Evolutionary conservation across 2,113 vertebrate species (phyloP).

Genomic region (Edolisoma coerulescens): DNA sequence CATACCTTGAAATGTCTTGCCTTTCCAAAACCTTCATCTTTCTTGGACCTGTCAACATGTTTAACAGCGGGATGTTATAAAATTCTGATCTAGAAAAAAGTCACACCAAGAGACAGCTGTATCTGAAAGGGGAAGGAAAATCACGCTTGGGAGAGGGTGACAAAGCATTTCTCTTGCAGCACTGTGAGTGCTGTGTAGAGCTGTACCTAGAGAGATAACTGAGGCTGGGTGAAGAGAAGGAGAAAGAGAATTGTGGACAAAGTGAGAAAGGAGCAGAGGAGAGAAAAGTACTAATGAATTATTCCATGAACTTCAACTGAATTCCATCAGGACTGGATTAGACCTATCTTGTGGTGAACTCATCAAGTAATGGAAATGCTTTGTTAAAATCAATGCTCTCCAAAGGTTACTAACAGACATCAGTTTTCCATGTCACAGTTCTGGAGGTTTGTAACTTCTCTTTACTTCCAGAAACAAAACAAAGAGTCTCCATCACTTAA

Average conservation of each 20-base stretch:
- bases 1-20: neutral
- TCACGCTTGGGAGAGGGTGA: neutral
- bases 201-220: neutral
- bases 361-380: neutral
- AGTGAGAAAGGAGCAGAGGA: neutral
- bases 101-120: neutral
- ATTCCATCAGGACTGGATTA: neutral
- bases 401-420: neutral
- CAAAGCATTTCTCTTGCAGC: neutral
- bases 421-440: neutral
- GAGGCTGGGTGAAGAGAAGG: neutral
- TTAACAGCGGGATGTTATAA: neutral
- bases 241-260: neutral
- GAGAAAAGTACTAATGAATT: neutral
- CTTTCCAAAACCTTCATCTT: neutral
- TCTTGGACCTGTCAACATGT: neutral
- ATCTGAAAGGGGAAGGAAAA: neutral
- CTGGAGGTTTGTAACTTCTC: neutral
- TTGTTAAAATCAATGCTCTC: neutral
- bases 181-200: neutral
- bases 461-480: neutral
- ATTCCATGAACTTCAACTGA: neutral
- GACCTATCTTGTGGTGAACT: neutral
- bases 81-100: neutral
- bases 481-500: neutral